phyloP scores from a whole-genome alignment of 2,797 vertebrate species.

The Serranus cabrilla region DNA sequence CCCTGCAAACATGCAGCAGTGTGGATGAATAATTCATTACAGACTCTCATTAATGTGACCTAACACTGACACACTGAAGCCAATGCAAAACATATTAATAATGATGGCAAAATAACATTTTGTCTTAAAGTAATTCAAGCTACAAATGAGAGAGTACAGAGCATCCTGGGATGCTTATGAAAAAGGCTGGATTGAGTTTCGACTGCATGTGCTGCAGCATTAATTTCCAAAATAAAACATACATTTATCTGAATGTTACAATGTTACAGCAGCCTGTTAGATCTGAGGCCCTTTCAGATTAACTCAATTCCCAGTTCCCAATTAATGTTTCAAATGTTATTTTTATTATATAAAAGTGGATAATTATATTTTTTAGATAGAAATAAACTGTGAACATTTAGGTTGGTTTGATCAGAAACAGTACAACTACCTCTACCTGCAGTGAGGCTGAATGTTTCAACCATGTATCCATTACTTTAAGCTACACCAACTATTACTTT shows the following conservation, averaged over 20 bases:
- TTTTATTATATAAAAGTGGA: too few relatives aligned
- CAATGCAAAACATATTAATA: not conserved
- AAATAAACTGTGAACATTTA: too few relatives aligned
- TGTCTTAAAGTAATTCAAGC: slow-evolving; percentile 14
- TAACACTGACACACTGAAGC: slow-evolving; percentile 18
- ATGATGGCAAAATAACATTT: not conserved
- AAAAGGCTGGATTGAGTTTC: not conserved
- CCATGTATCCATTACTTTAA: too few relatives aligned
- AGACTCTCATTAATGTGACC: slow-evolving; percentile 56
- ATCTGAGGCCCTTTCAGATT: too few relatives aligned
- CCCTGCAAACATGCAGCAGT: slow-evolving; percentile 27
- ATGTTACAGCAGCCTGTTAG: too few relatives aligned
- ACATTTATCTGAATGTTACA: slow-evolving; percentile 1
- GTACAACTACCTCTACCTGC: too few relatives aligned
- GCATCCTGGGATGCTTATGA: not conserved
- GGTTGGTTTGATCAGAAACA: too few relatives aligned
- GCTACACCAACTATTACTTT: too few relatives aligned
- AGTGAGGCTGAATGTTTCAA: too few relatives aligned
- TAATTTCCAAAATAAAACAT: not conserved
- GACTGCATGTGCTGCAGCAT: not conserved
- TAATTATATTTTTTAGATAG: too few relatives aligned
- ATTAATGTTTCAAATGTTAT: too few relatives aligned
- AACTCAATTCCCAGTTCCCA: too few relatives aligned
- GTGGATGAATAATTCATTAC: slow-evolving; percentile 67
- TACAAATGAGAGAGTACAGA: not conserved